Conservation (phyloP, 2,113 vertebrate genomes). For the Pseudorhombus dupliciocellatus region DNA sequence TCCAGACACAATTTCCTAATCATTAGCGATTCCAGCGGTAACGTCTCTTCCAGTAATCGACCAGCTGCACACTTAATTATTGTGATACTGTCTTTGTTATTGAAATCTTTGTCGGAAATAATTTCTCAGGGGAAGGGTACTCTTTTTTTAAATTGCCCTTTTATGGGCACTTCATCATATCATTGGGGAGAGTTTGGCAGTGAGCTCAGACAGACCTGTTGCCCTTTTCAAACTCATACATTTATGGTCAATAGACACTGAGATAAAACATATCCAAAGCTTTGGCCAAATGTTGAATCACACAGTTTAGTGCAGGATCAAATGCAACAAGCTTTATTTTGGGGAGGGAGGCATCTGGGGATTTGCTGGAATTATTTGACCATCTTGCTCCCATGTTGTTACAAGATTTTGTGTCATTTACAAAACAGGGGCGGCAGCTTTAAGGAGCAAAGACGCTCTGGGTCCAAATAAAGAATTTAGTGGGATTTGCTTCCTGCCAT, state of each 20-base stretch:
- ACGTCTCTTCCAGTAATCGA: slow-evolving; percentile 16
- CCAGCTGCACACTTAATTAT: slow-evolving; percentile 45
- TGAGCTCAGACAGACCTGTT: slow-evolving; percentile 17
- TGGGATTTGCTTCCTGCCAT: slow-evolving; percentile 21
- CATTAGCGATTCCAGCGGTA: slow-evolving; percentile 20
- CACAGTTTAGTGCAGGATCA: slow-evolving; percentile 27
- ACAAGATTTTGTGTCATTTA: slow-evolving; percentile 29
- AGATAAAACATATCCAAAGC: slow-evolving; percentile 31
- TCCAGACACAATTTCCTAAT: slow-evolving; percentile 1
- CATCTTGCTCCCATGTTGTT: slow-evolving; percentile 8
- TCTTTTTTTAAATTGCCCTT: slow-evolving; percentile 39
- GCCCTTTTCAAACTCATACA: slow-evolving; percentile 48
- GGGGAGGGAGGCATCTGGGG: not conserved
- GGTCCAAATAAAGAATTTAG: slow-evolving; percentile 29
- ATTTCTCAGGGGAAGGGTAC: slow-evolving; percentile 27
- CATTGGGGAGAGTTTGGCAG: slow-evolving; percentile 36
- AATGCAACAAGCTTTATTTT: slow-evolving; percentile 11
- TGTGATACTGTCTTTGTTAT: slow-evolving; percentile 28
- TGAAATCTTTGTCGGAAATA: slow-evolving; percentile 29
- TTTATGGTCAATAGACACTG: slow-evolving; percentile 50
- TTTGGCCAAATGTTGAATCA: slow-evolving; percentile 23
- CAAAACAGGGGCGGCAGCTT: slow-evolving; percentile 21
- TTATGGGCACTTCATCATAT: slow-evolving; percentile 39
- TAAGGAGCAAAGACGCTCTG: slow-evolving; percentile 20
- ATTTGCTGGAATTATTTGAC: slow-evolving; percentile 11